These are phyloP conservation scores for Lampris megalopsis DNA, from an alignment of 2,113 vertebrate genomes.

Conservation along the genomic window DNA sequence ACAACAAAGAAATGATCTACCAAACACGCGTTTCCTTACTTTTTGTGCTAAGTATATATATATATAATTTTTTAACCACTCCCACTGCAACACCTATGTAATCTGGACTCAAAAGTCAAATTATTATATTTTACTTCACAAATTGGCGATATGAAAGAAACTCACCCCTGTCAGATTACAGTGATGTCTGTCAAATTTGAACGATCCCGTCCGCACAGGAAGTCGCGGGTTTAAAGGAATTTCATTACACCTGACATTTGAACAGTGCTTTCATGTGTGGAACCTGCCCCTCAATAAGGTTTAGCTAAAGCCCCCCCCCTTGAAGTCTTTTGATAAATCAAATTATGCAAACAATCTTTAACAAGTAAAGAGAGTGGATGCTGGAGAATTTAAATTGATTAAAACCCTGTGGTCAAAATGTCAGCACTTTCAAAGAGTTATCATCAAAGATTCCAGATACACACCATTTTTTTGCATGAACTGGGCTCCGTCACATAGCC, in stretches of 20 bases:
- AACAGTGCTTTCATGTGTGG: conserved; percentile 62
- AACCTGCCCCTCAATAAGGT: conserved; percentile 52
- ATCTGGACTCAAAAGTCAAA: too few species aligned
- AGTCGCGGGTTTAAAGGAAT: background rate
- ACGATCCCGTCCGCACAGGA: too few species aligned
- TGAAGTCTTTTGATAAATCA: conserved; percentile 62
- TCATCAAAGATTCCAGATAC: conserved; percentile 44
- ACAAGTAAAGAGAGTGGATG: conserved; percentile 60
- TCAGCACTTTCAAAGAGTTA: conserved; percentile 55
- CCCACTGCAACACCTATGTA: too few species aligned
- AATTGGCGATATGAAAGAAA: too few species aligned
- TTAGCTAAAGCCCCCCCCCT: conserved; percentile 46
- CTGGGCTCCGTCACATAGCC: conserved; percentile 12
- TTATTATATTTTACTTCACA: too few species aligned
- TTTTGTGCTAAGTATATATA: too few species aligned
- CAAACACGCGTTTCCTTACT: too few species aligned
- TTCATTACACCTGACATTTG: conserved; percentile 33
- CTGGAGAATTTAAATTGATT: conserved; percentile 49
- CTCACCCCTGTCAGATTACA: too few species aligned
- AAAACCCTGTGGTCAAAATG: conserved; percentile 58
- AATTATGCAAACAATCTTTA: conserved; percentile 69
- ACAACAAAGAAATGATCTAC: too few species aligned
- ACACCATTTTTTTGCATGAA: conserved; percentile 31
- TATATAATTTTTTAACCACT: too few species aligned
- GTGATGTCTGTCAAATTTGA: too few species aligned